These are phyloP conservation scores for Lampris megalopsis DNA, from an alignment of 2,113 vertebrate genomes.

Conservation along the genomic window DNA sequence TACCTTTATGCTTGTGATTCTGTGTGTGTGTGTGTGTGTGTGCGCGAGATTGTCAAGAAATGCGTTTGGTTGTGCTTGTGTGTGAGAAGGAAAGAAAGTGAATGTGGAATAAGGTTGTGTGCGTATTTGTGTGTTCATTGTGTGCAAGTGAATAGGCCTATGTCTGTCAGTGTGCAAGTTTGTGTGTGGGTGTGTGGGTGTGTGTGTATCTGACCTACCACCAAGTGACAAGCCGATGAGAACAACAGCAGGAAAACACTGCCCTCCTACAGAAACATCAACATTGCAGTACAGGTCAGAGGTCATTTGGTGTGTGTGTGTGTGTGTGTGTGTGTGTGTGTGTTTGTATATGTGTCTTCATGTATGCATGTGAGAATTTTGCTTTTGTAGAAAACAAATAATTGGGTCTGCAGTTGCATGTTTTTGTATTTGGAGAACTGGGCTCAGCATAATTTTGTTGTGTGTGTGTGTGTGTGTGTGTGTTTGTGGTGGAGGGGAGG, in stretches of 20 bases:
- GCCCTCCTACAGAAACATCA: slow-evolving; percentile 26
- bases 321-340: background rate
- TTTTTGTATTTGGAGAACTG: slow-evolving; percentile 20
- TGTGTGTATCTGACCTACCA: slow-evolving; percentile 36
- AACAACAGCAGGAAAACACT: slow-evolving; percentile 17
- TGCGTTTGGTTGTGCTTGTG: background rate
- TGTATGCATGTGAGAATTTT: background rate
- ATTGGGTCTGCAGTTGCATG: background rate
- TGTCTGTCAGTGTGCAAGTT: slow-evolving; percentile 8
- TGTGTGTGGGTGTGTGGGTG: slow-evolving; percentile 2
- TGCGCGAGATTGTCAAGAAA: background rate
- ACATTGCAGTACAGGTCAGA: slow-evolving; percentile 27
- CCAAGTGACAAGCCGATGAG: slow-evolving; percentile 41
- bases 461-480: slow-evolving; percentile 1
- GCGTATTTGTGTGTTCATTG: background rate
- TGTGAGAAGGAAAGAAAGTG: background rate
- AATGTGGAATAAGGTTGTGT: too few species aligned
- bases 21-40: slow-evolving; percentile 9
- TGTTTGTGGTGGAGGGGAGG: background rate
- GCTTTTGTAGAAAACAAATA: too few species aligned
- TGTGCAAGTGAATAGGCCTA: background rate
- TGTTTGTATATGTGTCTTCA: background rate
- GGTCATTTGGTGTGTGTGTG: background rate
- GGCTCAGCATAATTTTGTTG: slow-evolving; percentile 26
- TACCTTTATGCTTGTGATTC: too few species aligned